Evolutionary conservation across 2,113 vertebrate species (phyloP).

Genomic region (Fulica atra): DNA sequence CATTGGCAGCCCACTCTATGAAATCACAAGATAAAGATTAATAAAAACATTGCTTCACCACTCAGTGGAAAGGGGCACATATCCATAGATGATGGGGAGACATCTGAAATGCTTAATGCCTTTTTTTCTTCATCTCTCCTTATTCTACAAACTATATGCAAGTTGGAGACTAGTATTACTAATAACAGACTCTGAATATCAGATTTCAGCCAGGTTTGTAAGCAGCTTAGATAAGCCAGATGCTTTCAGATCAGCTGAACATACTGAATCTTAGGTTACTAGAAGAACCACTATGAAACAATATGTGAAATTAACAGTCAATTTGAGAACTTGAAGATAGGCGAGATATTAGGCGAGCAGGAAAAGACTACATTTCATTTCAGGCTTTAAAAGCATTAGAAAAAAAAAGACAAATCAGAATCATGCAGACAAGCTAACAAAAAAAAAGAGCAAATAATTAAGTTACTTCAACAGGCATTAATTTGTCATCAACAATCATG

Average conservation of each 20-base stretch:
- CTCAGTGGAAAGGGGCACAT: background rate
- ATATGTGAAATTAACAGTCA: background rate
- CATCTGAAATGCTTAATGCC: background rate
- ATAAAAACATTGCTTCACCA: background rate
- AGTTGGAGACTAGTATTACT: background rate
- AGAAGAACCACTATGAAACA: background rate
- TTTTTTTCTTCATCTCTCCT: background rate
- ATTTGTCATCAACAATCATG: background rate
- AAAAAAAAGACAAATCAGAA: background rate
- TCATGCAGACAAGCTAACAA: background rate
- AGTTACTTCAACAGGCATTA: background rate
- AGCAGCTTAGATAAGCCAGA: background rate
- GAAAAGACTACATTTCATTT: background rate
- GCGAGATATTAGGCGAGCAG: background rate
- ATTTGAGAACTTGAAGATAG: background rate
- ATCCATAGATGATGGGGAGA: background rate
- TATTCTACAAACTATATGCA: background rate
- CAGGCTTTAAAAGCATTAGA: background rate
- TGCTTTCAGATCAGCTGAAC: background rate
- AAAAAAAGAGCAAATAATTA: background rate
- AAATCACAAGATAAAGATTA: background rate
- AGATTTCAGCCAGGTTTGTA: background rate
- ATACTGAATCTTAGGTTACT: background rate
- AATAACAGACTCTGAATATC: background rate
- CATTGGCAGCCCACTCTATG: fast-evolving